These are phyloP conservation scores for Pocillopora meandrina DNA, from an alignment of 92 coral and sea anemone species.

Conservation along the genomic window DNA sequence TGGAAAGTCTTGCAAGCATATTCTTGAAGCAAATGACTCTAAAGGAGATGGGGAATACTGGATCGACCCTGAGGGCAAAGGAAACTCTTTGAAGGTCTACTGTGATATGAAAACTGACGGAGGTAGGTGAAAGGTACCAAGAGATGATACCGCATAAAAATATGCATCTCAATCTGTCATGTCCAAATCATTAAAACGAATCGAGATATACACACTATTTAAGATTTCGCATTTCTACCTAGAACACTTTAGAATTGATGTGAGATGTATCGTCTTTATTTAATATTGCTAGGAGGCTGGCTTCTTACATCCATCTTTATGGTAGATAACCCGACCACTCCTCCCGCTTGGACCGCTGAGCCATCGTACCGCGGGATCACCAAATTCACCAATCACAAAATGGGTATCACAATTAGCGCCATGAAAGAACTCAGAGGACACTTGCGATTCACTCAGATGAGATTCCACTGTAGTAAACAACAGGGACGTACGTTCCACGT, in stretches of 20 bases:
- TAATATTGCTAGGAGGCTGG: conserved; percentile 41
- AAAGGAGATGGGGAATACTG: too few relatives aligned
- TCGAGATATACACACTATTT: too few relatives aligned
- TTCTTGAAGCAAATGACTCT: conserved; percentile 9
- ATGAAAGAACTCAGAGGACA: too few relatives aligned
- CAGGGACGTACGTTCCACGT: too few relatives aligned
- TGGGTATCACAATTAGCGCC: conserved; percentile 24
- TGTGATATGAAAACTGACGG: too few relatives aligned
- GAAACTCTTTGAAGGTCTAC: too few relatives aligned
- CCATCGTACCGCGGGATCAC: conserved; percentile 29
- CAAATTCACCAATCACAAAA: conserved; percentile 23
- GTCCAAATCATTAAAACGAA: too few relatives aligned
- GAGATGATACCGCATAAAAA: too few relatives aligned
- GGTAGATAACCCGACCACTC: conserved; percentile 1
- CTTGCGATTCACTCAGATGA: too few relatives aligned
- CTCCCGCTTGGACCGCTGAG: conserved; percentile 19
- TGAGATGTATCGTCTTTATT: background rate
- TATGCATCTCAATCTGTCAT: background rate
- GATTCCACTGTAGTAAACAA: too few relatives aligned
- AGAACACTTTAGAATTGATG: background rate
- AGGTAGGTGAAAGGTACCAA: too few relatives aligned
- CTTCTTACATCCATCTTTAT: conserved; percentile 27
- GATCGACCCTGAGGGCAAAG: too few relatives aligned
- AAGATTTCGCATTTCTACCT: background rate
- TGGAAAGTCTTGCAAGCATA: conserved; percentile 57